These are phyloP conservation scores for Rhabditoides inermis DNA, from an alignment of 2,888 invertebrate genomes.

Conservation along the genomic window DNA sequence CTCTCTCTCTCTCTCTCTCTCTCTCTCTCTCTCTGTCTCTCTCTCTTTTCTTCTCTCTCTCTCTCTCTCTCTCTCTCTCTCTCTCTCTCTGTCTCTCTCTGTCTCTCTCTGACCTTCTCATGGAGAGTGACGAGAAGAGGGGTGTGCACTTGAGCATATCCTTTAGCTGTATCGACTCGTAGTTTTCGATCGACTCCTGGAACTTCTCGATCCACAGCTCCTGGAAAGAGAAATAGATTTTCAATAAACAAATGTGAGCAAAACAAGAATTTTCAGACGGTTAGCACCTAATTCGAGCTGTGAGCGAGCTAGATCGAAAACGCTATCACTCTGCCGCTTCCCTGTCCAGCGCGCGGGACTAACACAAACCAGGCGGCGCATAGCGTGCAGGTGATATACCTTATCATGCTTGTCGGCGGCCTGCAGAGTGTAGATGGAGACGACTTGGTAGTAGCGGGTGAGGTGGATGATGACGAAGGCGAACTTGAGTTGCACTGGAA, in stretches of 20 bases:
- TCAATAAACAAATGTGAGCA: background rate
- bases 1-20: no score
- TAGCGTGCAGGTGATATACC: no score
- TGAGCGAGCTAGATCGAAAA: no score
- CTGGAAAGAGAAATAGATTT: constrained; percentile 20
- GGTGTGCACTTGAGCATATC: constrained; percentile 50
- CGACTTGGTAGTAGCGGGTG: constrained; percentile 57
- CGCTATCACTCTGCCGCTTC: no score
- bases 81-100: no score
- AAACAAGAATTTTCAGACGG: background rate
- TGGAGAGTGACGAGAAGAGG: constrained; percentile 41
- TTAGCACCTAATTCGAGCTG: no score
- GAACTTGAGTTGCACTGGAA: constrained; percentile 48
- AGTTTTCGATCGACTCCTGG: constrained; percentile 54
- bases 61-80: constrained; percentile 27
- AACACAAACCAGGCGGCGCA: no score
- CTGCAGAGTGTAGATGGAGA: constrained; percentile 57
- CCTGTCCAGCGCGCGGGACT: no score
- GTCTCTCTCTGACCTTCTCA: constrained; percentile 32
- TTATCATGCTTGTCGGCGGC: constrained; percentile 55
- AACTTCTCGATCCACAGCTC: constrained; percentile 52
- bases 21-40: no score
- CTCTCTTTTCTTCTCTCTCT: no score
- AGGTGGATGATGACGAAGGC: constrained; percentile 58
- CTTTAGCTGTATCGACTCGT: constrained; percentile 53